Conservation (phyloP, 1,140 invertebrate genomes). For the Triops cancriformis region DNA sequence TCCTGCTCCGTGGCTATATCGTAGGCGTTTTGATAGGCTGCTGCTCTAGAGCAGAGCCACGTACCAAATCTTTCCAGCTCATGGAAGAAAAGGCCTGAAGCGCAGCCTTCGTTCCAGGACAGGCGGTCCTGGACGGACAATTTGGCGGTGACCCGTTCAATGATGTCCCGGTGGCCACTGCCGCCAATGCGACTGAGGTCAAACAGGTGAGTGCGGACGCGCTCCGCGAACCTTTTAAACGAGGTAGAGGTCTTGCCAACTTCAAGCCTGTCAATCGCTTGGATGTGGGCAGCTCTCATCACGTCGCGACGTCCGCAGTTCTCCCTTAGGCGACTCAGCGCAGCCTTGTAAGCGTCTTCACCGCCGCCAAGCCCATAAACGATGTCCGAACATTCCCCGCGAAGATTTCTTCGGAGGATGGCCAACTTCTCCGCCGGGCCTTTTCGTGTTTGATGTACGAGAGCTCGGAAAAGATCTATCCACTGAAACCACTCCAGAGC, state of each 20-base stretch:
- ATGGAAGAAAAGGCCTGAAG: not conserved
- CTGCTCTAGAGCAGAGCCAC: not conserved
- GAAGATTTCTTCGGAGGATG: not conserved
- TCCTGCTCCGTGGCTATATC: not conserved
- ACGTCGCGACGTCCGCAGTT: no score
- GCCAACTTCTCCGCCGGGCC: conserved; percentile 17
- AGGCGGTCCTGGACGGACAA: conserved; percentile 18
- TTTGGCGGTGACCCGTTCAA: conserved; percentile 17
- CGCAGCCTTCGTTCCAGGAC: conserved; percentile 3
- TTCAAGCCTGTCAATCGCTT: no score
- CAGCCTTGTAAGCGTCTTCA: no score
- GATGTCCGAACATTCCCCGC: not conserved
- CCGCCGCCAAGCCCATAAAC: no score
- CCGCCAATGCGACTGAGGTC: conserved; percentile 12
- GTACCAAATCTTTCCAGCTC: not conserved
- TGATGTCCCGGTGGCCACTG: not conserved
- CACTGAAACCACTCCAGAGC: conserved; percentile 15
- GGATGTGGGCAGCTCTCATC: no score
- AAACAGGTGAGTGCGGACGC: not conserved
- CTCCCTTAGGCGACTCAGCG: no score
- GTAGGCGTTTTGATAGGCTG: conserved; percentile 10
- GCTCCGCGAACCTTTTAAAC: no score
- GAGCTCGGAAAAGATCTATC: not conserved
- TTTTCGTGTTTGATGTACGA: not conserved
- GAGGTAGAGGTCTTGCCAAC: no score